A percentile compares a stretch with the other conserved stretches of the same genome.
Conservation (phyloP, 2,113 vertebrate species). For the rat (Rattus norvegicus) region GRCr8 NC_086019.1:94540501-94541000, state of each 20-base stretch:
- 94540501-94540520: background rate
- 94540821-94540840: background rate
- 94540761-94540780: background rate
- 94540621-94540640: background rate
- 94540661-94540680: background rate
- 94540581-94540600: background rate
- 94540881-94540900: background rate
- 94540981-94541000: background rate
- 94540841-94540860: background rate
- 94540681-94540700: background rate
- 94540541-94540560: background rate
- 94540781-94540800: background rate
- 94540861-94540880: background rate
- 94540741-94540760: background rate
- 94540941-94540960: background rate
- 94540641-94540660: background rate
- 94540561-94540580: background rate
- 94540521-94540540: no score
- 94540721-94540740: background rate
- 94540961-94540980: background rate
- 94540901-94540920: background rate
- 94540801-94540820: background rate
- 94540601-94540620: background rate
- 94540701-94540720: background rate
- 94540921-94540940: background rate